Evolutionary conservation across 2,888 invertebrate species (phyloP), one percentile per base, ranked within the genome.

Genomic region (Phaedon cochleariae): DNA sequence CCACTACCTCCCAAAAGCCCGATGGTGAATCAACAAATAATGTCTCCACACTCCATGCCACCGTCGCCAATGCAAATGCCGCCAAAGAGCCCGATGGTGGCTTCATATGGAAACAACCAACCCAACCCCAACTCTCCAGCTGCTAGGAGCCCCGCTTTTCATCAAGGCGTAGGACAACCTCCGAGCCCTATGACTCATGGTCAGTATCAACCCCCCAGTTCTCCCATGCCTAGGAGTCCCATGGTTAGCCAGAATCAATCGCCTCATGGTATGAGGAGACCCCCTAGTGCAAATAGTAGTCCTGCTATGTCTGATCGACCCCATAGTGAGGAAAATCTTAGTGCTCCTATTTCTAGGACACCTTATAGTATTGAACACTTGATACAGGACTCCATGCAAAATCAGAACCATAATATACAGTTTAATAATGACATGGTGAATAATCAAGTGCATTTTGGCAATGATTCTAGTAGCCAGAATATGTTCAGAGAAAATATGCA

Each of bases 221-320:
- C 81, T 20, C 82, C 86, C 6, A 78, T 81, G 78, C 81, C 86
- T n/a, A 72, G 79, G 55, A 82, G 83, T 70, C 83, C 83, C 0
- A 86, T 87, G 85, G 57, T 82, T 0, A 69, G 57, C 31, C 74
- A 73, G 57, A 69, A 46, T 2, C 82, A 85, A 37, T 86, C 87
- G 68, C 87, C 87, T 21, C 85, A 87, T 84, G 83, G 85, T 29
- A 86, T 87, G 54, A 80, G 87, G 61, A 79, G 88, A 64, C 87
- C 88, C 10, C 86, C 86, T 1, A 87, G 85, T 65, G 81, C 84
- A 12, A 87, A 85, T 20, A 86, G 85, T 59, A 85, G 85, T 64
- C 86, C 86, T 37, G 85, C 86, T 2, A 85, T 87, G 82, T 86
- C 87, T 0, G 88, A 89, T 68, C 80, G 88, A 61, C 88, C 88